Percentiles rank a stretch among this genome's conserved stretches.
Evolutionary conservation across 2,888 invertebrate genomes (phyloP).

Genomic region (Hylaea fasciaria): DNA sequence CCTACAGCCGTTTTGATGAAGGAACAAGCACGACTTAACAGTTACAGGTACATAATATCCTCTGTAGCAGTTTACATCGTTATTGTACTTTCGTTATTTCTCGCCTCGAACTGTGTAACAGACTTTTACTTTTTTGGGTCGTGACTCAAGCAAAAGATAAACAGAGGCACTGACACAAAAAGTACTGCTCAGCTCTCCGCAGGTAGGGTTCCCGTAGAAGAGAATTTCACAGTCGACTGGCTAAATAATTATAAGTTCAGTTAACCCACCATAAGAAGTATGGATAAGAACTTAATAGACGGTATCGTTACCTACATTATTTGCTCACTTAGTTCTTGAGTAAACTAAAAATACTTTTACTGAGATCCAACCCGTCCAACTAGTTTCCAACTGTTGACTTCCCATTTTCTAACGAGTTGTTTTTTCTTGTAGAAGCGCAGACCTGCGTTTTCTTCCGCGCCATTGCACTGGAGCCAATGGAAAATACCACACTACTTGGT

Average conservation of each 20-base stretch:
- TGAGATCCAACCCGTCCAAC: slow-evolving; percentile 59
- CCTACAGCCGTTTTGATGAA: slow-evolving; percentile 31
- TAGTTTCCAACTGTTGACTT: slow-evolving; percentile 72
- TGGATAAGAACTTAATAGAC: slow-evolving; percentile 11
- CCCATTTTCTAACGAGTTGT: slow-evolving; percentile 83
- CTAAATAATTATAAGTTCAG: slow-evolving; percentile 27
- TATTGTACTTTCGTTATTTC: slow-evolving; percentile 54
- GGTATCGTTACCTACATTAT: slow-evolving; percentile 26
- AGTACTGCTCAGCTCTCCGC: slow-evolving; percentile 17
- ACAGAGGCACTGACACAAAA: slow-evolving; percentile 33
- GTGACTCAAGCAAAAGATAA: slow-evolving; percentile 57
- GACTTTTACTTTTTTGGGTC: slow-evolving; percentile 71
- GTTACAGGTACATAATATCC: slow-evolving; percentile 31
- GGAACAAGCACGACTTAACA: slow-evolving; percentile 44
- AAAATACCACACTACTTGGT: slow-evolving; percentile 54
- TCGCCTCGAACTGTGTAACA: slow-evolving; percentile 44
- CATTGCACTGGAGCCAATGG: slow-evolving; percentile 49
- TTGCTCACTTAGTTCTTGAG: slow-evolving; percentile 39
- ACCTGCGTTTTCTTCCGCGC: slow-evolving; percentile 62
- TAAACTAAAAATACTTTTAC: slow-evolving; percentile 64
- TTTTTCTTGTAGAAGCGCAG: slow-evolving; percentile 61
- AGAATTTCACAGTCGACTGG: slow-evolving; percentile 31
- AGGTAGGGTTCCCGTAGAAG: slow-evolving; percentile 21
- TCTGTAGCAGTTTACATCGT: slow-evolving; percentile 41
- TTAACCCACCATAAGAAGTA: slow-evolving; percentile 22